Evolutionary conservation across 2,888 invertebrate genomes (phyloP).

Genomic region (Mystacides longicornis): DNA sequence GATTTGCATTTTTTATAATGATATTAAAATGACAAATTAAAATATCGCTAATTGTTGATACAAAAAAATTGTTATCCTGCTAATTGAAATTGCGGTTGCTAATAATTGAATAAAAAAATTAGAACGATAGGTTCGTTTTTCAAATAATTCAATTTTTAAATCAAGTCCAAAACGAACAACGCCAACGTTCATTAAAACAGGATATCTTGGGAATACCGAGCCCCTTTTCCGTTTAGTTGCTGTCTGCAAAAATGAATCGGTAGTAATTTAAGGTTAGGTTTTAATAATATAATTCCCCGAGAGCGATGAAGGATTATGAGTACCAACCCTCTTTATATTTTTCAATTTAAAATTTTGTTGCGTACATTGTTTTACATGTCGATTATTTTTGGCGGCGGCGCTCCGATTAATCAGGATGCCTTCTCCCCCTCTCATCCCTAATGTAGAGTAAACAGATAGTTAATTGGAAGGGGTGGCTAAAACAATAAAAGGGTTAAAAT

Average conservation of each 20-base stretch:
- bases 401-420: slow-evolving; percentile 19
- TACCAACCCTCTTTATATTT: slow-evolving; percentile 2
- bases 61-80: no score
- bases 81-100: no score
- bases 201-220: neutral
- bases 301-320: neutral
- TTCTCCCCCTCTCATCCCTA: slow-evolving; percentile 17
- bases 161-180: no score
- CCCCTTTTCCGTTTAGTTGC: neutral
- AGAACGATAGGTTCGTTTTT: no score
- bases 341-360: slow-evolving; percentile 5
- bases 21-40: no score
- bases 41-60: no score
- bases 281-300: neutral
- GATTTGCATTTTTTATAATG: no score
- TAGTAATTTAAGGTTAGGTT: neutral
- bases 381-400: slow-evolving; percentile 12
- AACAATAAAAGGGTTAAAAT: slow-evolving; percentile 26
- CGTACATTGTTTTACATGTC: slow-evolving; percentile 6
- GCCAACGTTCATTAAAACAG: no score
- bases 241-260: neutral
- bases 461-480: slow-evolving; percentile 25
- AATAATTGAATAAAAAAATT: no score
- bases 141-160: no score
- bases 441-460: slow-evolving; percentile 26